Percentiles rank a stretch among this genome's conserved stretches.
Evolutionary conservation across 2,888 invertebrate genomes (phyloP).

Genomic region (Mamestra brassicae): DNA sequence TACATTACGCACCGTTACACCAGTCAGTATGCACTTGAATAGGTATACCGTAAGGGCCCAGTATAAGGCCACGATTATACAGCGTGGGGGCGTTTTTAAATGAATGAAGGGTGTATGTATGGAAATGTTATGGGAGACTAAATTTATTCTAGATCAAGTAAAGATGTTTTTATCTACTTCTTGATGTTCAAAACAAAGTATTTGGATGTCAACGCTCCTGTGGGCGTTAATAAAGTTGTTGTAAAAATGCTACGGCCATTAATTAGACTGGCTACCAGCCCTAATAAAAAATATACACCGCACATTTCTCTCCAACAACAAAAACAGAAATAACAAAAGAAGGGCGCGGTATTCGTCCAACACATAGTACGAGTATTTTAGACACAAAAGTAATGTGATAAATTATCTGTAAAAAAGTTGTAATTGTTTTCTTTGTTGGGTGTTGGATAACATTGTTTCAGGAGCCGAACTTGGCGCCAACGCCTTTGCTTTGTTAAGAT

Average conservation of each 20-base stretch:
- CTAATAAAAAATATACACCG: constrained; percentile 28
- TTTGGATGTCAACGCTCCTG: neutral
- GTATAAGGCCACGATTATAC: too few relatives aligned
- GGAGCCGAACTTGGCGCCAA: constrained; percentile 74
- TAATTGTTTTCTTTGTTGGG: constrained; percentile 77
- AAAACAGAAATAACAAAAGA: constrained; percentile 63
- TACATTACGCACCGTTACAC: too few relatives aligned
- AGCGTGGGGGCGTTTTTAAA: too few relatives aligned
- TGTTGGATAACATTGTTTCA: constrained; percentile 77
- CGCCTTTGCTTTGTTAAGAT: constrained; percentile 89
- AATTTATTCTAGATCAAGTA: neutral
- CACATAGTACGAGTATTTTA: constrained; percentile 67
- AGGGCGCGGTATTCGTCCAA: constrained; percentile 48
- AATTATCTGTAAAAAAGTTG: constrained; percentile 79
- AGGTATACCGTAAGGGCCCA: too few relatives aligned
- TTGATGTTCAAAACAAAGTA: neutral
- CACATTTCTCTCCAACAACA: constrained; percentile 32
- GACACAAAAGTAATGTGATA: constrained; percentile 73
- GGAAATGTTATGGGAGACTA: too few relatives aligned
- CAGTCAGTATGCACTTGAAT: too few relatives aligned
- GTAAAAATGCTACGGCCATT: neutral
- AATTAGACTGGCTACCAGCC: neutral
- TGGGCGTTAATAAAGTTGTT: too few relatives aligned
- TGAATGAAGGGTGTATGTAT: too few relatives aligned
- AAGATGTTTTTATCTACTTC: neutral